Percentiles rank a stretch among this genome's conserved stretches.
Conservation (phyloP, 2,797 vertebrate species). For the Squalus acanthias region DNA sequence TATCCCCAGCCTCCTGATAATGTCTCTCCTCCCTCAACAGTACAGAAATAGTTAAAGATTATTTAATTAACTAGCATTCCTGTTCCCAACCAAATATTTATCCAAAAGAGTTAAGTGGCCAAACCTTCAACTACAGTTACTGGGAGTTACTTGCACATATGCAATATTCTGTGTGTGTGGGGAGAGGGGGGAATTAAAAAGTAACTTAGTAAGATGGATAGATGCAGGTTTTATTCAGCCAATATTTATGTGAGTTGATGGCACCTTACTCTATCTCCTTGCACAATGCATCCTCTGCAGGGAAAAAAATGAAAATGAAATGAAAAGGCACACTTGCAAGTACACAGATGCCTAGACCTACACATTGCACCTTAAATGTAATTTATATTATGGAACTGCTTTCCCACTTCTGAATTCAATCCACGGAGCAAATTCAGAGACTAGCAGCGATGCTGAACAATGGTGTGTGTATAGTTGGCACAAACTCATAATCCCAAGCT, state of each 20-base stretch:
- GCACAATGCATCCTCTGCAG: neutral
- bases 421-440: neutral
- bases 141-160: neutral
- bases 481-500: neutral
- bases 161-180: neutral
- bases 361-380: neutral
- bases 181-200: too few species aligned
- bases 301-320: neutral
- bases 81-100: neutral
- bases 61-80: neutral
- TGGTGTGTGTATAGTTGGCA: neutral
- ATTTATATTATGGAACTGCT: neutral
- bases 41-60: neutral
- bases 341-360: neutral
- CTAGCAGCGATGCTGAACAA: neutral
- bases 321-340: neutral
- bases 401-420: neutral
- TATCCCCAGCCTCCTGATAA: neutral
- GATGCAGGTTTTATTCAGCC: neutral
- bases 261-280: neutral
- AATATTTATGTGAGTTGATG: neutral
- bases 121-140: neutral
- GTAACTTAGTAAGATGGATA: neutral
- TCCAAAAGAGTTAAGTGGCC: neutral
- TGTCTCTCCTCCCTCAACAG: neutral